Evolutionary conservation across 2,888 invertebrate species (phyloP).

Genomic region (Drosophila crucigera): DNA sequence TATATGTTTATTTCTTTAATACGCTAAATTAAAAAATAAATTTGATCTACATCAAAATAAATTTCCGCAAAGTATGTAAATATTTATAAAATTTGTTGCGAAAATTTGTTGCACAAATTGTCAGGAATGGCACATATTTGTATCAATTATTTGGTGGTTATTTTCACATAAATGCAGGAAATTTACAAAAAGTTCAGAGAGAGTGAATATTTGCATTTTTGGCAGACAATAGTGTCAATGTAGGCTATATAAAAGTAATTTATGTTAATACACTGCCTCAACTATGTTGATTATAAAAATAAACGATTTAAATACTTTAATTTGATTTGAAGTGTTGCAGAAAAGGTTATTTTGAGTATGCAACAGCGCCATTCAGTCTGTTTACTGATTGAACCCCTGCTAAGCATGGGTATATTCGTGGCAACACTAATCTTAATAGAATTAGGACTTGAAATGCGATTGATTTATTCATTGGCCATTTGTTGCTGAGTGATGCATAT

Average conservation of each 20-base stretch:
- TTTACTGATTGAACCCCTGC: neutral
- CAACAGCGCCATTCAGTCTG: neutral
- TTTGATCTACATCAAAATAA: too few species aligned
- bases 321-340: neutral
- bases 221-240: neutral
- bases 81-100: neutral
- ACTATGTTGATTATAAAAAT: neutral
- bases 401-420: neutral
- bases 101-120: neutral
- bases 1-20: neutral
- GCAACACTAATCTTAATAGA: neutral
- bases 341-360: neutral
- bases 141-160: neutral
- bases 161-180: neutral
- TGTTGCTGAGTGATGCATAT: conserved; percentile 32
- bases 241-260: neutral
- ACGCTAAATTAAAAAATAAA: neutral
- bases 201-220: neutral
- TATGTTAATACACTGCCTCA: neutral
- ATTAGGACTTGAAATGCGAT: conserved; percentile 15
- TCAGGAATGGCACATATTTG: neutral
- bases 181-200: neutral
- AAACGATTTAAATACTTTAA: neutral
- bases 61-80: neutral
- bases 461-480: conserved; percentile 62